Evolutionary conservation across 2,888 invertebrate species (phyloP).

Genomic region (Frankliniella fusca): DNA sequence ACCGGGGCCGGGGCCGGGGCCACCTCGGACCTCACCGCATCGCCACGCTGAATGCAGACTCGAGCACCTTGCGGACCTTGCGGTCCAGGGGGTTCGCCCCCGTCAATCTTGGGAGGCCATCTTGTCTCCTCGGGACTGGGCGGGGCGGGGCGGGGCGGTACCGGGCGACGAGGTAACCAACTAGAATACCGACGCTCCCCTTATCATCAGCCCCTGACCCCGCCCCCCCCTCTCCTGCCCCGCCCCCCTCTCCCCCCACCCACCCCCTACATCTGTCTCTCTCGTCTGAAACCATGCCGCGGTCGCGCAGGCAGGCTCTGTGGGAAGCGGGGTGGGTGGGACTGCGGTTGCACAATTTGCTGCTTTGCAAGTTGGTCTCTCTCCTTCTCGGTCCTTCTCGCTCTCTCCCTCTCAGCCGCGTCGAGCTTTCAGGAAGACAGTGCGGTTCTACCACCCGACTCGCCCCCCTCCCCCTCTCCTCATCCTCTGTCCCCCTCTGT

Average conservation of each 20-base stretch:
- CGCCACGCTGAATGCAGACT: background rate
- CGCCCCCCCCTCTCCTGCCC: background rate
- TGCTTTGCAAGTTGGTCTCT: conserved; percentile 19
- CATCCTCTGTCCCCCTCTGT: background rate
- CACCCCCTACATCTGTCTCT: background rate
- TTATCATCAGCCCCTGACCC: background rate
- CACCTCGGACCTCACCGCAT: no score
- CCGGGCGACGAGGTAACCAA: no score
- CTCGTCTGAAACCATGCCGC: background rate
- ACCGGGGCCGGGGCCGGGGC: no score
- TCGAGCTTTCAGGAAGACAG: conserved; percentile 1
- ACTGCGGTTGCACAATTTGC: conserved; percentile 25
- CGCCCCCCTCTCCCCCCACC: background rate
- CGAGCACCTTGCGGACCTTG: background rate
- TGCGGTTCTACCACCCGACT: background rate
- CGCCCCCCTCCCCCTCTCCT: background rate
- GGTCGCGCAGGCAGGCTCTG: background rate
- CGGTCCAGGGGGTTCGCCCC: background rate
- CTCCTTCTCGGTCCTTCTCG: background rate
- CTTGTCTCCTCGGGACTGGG: no score
- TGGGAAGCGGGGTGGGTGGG: background rate
- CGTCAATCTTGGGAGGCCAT: no score
- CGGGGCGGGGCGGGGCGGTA: no score
- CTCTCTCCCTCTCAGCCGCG: background rate
- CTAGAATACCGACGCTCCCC: no score